phyloP scores from a whole-genome alignment of 23 tunicate species.

The Trididemnum clinides region DNA sequence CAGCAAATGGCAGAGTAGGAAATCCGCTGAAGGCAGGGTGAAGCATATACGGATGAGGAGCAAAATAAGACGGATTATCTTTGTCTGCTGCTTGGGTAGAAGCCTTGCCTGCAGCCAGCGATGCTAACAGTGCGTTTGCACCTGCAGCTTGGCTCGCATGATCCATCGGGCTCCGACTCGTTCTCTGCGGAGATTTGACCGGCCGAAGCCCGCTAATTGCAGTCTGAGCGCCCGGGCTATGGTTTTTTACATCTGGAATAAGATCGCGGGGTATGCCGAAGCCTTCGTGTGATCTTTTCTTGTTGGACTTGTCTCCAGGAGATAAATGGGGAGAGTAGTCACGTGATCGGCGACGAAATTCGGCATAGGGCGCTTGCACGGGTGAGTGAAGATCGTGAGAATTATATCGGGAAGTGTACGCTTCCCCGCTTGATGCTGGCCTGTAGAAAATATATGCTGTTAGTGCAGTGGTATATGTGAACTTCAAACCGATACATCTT shows the following conservation, averaged over 20 bases:
- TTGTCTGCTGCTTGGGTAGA: neutral
- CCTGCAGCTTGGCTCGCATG: neutral
- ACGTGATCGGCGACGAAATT: slow-evolving; percentile 9
- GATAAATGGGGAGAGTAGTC: slow-evolving; percentile 31
- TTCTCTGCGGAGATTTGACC: neutral
- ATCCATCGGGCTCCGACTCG: neutral
- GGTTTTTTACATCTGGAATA: slow-evolving; percentile 2
- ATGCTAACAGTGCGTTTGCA: neutral
- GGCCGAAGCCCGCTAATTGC: neutral
- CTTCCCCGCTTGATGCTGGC: neutral
- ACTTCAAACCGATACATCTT: too few relatives aligned
- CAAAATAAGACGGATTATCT: neutral
- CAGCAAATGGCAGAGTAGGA: neutral
- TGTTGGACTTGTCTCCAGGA: neutral
- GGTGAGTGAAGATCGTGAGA: slow-evolving; percentile 21
- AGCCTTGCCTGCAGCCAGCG: neutral
- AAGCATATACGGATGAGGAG: slow-evolving; percentile 11
- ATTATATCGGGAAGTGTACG: neutral
- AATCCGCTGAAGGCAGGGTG: slow-evolving; percentile 11
- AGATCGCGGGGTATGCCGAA: slow-evolving; percentile 30
- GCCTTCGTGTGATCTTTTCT: neutral
- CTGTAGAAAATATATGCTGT: neutral
- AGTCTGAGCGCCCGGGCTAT: slow-evolving; percentile 13
- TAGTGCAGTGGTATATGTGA: neutral
- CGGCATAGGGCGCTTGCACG: neutral